These are phyloP conservation scores for Asobara japonica DNA, from an alignment of 1,140 invertebrate species.

Conservation along the genomic window DNA sequence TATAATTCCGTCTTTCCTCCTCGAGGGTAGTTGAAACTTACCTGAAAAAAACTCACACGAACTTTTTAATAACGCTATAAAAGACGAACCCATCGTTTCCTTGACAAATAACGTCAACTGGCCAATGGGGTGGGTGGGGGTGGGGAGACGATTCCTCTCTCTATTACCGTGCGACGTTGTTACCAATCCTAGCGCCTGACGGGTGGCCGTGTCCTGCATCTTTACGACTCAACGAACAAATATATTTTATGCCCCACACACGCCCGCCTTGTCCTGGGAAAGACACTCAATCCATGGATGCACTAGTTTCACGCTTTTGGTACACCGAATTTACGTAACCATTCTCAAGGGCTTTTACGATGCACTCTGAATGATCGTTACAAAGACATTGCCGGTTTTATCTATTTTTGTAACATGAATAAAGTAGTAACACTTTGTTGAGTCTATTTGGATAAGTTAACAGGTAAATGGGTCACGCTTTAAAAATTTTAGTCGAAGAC, in stretches of 20 bases:
- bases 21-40: too few species aligned
- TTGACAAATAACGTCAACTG: background rate
- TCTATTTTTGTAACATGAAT: background rate
- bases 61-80: background rate
- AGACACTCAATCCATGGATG: background rate
- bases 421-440: background rate
- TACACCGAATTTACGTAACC: background rate
- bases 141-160: background rate
- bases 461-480: too few species aligned
- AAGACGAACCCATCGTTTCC: background rate
- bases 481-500: too few species aligned
- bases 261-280: background rate
- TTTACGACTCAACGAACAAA: constrained; percentile 8
- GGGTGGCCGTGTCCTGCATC: constrained; percentile 1
- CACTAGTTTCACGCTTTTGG: background rate
- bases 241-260: constrained; percentile 5
- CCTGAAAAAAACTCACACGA: too few species aligned
- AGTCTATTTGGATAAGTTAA: too few species aligned
- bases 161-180: background rate
- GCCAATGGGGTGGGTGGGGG: background rate
- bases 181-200: background rate
- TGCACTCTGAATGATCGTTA: background rate
- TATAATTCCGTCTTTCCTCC: too few species aligned
- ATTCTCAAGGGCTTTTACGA: background rate
- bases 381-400: background rate